Evolutionary conservation across 2,888 invertebrate genomes (phyloP).

Genomic region (Synanthedon tipuliformis): DNA sequence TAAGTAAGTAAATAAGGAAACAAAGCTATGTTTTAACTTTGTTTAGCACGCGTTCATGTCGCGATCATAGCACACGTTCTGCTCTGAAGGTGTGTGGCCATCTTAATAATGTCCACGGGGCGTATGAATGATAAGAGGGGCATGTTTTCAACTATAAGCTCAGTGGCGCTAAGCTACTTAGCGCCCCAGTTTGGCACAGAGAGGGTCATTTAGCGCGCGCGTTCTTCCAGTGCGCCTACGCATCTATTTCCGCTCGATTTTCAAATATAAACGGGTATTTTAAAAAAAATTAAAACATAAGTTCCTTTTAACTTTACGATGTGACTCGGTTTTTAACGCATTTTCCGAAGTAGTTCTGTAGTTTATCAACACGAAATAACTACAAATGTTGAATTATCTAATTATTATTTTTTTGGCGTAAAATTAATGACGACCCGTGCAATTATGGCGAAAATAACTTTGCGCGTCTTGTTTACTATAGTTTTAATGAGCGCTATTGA

Average conservation of each 20-base stretch:
- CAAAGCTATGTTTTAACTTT: too few relatives aligned
- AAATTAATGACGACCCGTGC: too few relatives aligned
- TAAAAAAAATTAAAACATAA: too few relatives aligned
- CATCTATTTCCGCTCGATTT: neutral
- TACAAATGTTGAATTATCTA: too few relatives aligned
- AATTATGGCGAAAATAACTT: too few relatives aligned
- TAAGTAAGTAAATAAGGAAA: too few relatives aligned
- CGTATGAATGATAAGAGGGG: neutral
- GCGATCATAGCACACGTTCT: neutral
- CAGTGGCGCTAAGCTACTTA: constrained; percentile 6
- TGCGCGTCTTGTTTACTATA: neutral
- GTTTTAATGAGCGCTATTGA: neutral
- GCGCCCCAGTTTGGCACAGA: constrained; percentile 33
- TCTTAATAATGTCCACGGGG: neutral
- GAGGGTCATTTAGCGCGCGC: constrained; percentile 32
- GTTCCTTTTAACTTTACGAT: too few relatives aligned
- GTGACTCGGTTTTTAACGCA: too few relatives aligned
- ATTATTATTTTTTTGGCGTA: too few relatives aligned
- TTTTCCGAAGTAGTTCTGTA: too few relatives aligned
- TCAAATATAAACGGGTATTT: neutral
- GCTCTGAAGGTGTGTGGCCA: neutral
- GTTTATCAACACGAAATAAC: too few relatives aligned
- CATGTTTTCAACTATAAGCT: neutral
- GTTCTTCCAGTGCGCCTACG: constrained; percentile 6
- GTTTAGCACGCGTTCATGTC: too few relatives aligned